Base-by-base conservation (phyloP, 2,113 vertebrate species). In the Microtus pennsylvanicus region DNA sequence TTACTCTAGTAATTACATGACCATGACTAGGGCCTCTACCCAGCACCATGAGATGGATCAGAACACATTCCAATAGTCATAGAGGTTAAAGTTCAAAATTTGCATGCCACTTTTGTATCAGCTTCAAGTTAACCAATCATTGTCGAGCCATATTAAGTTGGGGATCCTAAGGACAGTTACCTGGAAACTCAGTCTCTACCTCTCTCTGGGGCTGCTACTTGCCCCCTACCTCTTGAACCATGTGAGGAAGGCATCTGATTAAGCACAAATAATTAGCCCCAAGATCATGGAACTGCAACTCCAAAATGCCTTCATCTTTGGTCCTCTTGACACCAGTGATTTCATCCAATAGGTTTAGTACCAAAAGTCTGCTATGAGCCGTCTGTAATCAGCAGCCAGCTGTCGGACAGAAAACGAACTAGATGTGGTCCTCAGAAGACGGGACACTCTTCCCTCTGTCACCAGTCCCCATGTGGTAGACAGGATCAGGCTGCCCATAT, bases 231-330 rank as follows among this genome's bases (percentile, higher is more conserved):
- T 92, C 69, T n/a, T 33, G 76, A 87, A 91, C 35, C 42, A 65
- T 58, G 8, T 33, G 9, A 94, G 55, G 11, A 76, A 70, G 14
- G 7, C 45, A 50, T 65, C 33, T 10, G 13, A 42, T 13, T 30
- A 8, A 75, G 77, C 26, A 70, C 26, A 17, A 42, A 80, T 47
- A 65, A 38, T 22, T 70, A 80, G 77, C 21, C 75, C 45, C 35
- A 50, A 38, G 65, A n/a, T 30, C 13, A 30, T 72, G 30, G 21
- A 90, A 17, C 6, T 21, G 2, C 35, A 42, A 26, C 19, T 87
- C 21, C 42, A 81, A 89, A 94, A 93, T 50, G 70, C 38, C 55
- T 72, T 22, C 30, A 16, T 81, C 45, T 96, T 67, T 87, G 30
- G 28, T 81, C 30, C 70, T 47, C 52, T 92, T 11, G 19, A 45